Evolutionary conservation across 2,797 vertebrate genomes (phyloP), one percentile per base, ranked within the genome.

Genomic region (Ispidina picta): DNA sequence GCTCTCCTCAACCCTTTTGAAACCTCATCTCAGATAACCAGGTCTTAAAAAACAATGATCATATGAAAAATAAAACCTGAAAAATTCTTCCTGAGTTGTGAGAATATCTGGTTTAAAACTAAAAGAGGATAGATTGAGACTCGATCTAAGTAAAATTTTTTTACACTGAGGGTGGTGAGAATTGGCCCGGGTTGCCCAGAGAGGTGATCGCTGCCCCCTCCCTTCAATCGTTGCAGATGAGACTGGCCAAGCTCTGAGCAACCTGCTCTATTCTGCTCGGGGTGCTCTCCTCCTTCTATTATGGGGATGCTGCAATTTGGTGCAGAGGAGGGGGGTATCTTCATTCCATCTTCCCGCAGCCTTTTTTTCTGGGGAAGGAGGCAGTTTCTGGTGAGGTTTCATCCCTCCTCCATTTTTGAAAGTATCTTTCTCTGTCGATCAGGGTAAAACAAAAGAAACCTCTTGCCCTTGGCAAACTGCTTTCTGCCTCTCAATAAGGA

Each of bases 401-500:
- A 12, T 15, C 71, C 35, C 28, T 37, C 19, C 26, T 37, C 0
- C 0, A 15, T 62, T 83, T 70, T 82, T 37, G 74, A 46, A 82
- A 89, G 56, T 25, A 19, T 70, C 31, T 54, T 73, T 63, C n/a
- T 59, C 28, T 16, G 28, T 37, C 3, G 2, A 12, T 43, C 43
- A 54, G 48, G 54, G 29, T 29, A 41, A 77, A 60, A 9, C 62
- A 68, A 15, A 79, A 58, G 46, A 33, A 54, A 5, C 29, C 28
- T 10, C 23, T 31, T 49, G 84, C 86, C 82, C 85, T n/a, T 1
- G 29, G 86, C 79, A 63, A 90, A 68, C 64, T n/a, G 65, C 10
- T 77, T 65, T 80, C 83, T 93, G 83, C 76, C 77, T 79, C 46
- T 43, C 44, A n/a, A 2, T 56, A 39, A 80, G 90, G 88, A 89